These are phyloP conservation scores for Bugulina stolonifera DNA, from an alignment of 2,888 invertebrate genomes.

Conservation along the genomic window DNA sequence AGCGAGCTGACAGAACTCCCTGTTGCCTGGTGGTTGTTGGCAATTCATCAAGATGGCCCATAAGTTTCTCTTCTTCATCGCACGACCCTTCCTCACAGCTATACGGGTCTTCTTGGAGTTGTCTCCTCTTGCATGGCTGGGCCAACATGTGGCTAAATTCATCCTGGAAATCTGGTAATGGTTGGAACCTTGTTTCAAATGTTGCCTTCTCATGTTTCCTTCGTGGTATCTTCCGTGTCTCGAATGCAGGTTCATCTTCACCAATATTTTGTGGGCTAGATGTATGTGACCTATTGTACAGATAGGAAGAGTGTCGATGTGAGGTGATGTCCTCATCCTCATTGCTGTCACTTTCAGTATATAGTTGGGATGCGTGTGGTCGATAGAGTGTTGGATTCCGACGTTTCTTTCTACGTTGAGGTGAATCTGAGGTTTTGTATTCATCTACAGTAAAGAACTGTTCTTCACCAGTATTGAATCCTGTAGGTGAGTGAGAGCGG, in stretches of 20 bases:
- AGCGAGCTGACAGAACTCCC: no score
- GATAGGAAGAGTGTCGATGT: background rate
- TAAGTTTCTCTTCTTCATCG: no score
- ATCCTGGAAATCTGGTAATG: no score
- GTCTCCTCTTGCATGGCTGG: background rate
- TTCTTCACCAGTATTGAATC: background rate
- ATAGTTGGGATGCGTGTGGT: background rate
- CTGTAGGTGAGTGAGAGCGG: no score
- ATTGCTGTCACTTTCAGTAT: background rate
- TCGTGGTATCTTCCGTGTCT: background rate
- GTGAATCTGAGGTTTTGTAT: background rate
- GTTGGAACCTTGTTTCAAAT: no score
- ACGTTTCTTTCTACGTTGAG: background rate
- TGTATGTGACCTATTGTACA: background rate
- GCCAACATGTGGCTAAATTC: background rate
- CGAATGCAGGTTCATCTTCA: background rate
- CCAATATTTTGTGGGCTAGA: background rate
- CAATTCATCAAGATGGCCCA: background rate
- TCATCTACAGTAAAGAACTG: background rate
- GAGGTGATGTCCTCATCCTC: background rate
- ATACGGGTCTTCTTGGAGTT: background rate
- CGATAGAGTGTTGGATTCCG: background rate
- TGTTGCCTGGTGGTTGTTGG: no score
- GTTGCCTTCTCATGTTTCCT: background rate
- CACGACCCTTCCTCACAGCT: background rate